Conservation (phyloP, 2,888 invertebrate species). For the Barypeithes pellucidus region DNA sequence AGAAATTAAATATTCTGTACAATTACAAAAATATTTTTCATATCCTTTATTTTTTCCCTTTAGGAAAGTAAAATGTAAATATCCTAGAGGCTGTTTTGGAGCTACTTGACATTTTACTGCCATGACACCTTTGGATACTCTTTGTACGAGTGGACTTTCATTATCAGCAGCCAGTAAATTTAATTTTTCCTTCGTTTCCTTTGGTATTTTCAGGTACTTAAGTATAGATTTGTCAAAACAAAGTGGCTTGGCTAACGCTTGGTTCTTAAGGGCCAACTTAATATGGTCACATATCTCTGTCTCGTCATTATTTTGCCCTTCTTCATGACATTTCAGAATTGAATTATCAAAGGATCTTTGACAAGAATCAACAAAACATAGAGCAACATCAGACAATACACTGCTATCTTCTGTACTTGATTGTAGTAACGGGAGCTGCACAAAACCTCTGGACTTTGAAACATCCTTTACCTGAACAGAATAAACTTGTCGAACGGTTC, state of each 20-base stretch:
- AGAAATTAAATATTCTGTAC: constrained; percentile 58
- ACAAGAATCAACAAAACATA: constrained; percentile 76
- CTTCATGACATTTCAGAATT: constrained; percentile 74
- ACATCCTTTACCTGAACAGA: constrained; percentile 82
- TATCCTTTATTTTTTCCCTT: constrained; percentile 68
- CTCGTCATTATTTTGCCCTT: constrained; percentile 52
- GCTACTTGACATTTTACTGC: constrained; percentile 80
- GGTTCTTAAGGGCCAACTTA: constrained; percentile 77
- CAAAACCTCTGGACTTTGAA: constrained; percentile 83
- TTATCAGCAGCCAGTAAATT: constrained; percentile 76
- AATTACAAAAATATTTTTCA: constrained; percentile 67
- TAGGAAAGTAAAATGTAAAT: constrained; percentile 79
- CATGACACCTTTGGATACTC: constrained; percentile 81
- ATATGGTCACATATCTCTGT: constrained; percentile 74
- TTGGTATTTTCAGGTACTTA: constrained; percentile 73
- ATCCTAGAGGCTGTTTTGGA: constrained; percentile 80
- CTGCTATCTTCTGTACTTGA: constrained; percentile 60
- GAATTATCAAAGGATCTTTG: constrained; percentile 74
- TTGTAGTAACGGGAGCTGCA: constrained; percentile 73
- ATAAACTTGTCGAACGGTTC: constrained; percentile 76
- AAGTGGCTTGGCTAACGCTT: constrained; percentile 76
- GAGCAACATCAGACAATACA: constrained; percentile 65
- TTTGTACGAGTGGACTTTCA: constrained; percentile 78
- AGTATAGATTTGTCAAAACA: constrained; percentile 77
- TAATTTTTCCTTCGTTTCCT: constrained; percentile 76